phyloP scores from a whole-genome alignment of 2,113 vertebrate genomes.

The Solea solea region DNA sequence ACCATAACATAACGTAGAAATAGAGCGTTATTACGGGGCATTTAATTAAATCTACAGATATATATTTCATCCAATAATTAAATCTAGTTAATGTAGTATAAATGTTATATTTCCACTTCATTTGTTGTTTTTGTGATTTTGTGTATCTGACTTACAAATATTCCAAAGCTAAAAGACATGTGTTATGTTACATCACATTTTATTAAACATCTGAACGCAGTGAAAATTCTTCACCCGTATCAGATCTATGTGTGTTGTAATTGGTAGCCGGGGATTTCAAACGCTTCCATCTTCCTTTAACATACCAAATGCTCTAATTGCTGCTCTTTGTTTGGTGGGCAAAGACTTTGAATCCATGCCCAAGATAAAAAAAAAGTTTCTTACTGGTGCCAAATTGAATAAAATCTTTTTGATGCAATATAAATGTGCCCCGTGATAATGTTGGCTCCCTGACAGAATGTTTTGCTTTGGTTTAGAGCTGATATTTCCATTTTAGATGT shows the following conservation, averaged over 20 bases:
- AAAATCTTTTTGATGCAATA: slow-evolving; percentile 72
- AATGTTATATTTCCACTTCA: too few species aligned
- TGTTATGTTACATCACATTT: slow-evolving; percentile 3
- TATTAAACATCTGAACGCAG: slow-evolving; percentile 12
- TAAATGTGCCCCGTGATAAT: slow-evolving; percentile 51
- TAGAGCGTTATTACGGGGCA: too few species aligned
- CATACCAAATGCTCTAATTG: slow-evolving; percentile 61
- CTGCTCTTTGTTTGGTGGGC: slow-evolving; percentile 61
- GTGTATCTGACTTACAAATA: too few species aligned
- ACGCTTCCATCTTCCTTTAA: slow-evolving; percentile 53
- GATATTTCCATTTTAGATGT: slow-evolving; percentile 41
- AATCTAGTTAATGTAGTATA: too few species aligned
- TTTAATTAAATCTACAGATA: too few species aligned
- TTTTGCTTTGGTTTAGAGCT: slow-evolving; percentile 45
- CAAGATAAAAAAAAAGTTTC: slow-evolving; percentile 65
- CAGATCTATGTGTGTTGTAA: slow-evolving; percentile 21
- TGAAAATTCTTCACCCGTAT: background rate
- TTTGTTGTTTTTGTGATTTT: too few species aligned
- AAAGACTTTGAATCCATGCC: slow-evolving; percentile 60
- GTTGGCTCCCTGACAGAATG: slow-evolving; percentile 55
- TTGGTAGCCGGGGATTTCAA: slow-evolving; percentile 36
- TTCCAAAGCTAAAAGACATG: background rate
- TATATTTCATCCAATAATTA: too few species aligned
- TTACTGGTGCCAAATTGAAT: slow-evolving; percentile 72
- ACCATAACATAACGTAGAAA: too few species aligned